Evolutionary conservation across 1,140 invertebrate genomes (phyloP), one percentile per base, ranked within the genome.

Genomic region (Brachionus manjavacas): DNA sequence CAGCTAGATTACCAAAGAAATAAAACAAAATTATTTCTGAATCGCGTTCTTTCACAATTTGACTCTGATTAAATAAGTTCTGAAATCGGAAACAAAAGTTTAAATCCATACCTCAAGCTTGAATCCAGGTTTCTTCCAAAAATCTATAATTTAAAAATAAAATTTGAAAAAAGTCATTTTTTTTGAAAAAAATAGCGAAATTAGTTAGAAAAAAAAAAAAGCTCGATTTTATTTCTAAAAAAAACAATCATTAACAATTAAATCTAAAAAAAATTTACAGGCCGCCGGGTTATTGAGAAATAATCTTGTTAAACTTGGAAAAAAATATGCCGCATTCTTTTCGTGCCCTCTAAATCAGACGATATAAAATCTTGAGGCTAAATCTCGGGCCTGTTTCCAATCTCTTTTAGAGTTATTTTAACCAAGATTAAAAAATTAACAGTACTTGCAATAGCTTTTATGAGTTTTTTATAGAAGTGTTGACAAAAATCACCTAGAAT

Each of bases 1-100:
- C 64, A 81, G 79, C 79, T 68, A 81, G 79, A 81, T 81, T 81
- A 81, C 79, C 79, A 81, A 81, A 81, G 79, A 81, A 81, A 81
- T 81, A 81, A 81, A 81, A 68, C 79, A 68, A 81, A 81, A 68
- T 64, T 60, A 81, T 55, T 74, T 43, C 16, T 6, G 2, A 20
- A 28, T 72, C 35, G 1, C 14, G n/a, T 25, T 68, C 11, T 28
- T 68, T 70, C 6, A 14, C 20, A 70, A 7, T 70, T 70, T 35
- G 7, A 35, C 31, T 7, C 0, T 0, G 31, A 35, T 35, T 35
- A 35, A 35, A 35, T 35, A 35, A 35, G 6, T 7, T 31, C 3
- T 3, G 6, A 35, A 35, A 35, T 35, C 31, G 31, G 31, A 35
- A 35, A 35, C 4, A 35, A 35, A 35, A 7, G 4, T 35, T 35